Evolutionary conservation across 2,113 vertebrate species (phyloP).

Genomic region (Mastomys coucha): DNA sequence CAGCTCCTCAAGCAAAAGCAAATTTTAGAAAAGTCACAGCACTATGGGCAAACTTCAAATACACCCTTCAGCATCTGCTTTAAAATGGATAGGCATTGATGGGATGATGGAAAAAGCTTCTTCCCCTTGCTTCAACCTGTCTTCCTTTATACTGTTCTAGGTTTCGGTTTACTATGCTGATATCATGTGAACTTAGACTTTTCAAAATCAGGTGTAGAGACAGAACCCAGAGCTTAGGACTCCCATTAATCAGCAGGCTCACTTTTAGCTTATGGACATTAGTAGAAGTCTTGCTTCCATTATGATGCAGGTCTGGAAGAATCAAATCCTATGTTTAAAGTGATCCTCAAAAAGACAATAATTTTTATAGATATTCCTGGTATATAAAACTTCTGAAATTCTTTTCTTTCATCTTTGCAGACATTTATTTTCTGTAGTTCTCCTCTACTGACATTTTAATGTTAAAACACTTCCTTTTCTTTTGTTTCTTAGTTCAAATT

Average conservation of each 20-base stretch:
- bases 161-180: not conserved
- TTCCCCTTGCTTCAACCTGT: not conserved
- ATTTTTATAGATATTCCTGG: not conserved
- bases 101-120: not conserved
- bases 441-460: not conserved
- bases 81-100: not conserved
- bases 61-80: not conserved
- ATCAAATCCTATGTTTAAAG: not conserved
- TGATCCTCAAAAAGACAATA: not conserved
- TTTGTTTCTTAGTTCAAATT: not conserved
- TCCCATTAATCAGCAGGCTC: not conserved
- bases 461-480: not conserved
- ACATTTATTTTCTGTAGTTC: not conserved
- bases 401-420: not conserved
- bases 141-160: not conserved
- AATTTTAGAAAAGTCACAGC: not conserved
- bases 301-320: not conserved
- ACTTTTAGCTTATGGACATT: not conserved
- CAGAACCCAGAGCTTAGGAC: not conserved
- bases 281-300: not conserved
- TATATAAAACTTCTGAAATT: not conserved
- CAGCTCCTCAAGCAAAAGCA: not conserved
- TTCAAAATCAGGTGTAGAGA: not conserved
- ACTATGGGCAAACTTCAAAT: not conserved
- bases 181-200: not conserved